Evolutionary conservation across 2,888 invertebrate species (phyloP).

Genomic region (Exephanes ischioxanthus): DNA sequence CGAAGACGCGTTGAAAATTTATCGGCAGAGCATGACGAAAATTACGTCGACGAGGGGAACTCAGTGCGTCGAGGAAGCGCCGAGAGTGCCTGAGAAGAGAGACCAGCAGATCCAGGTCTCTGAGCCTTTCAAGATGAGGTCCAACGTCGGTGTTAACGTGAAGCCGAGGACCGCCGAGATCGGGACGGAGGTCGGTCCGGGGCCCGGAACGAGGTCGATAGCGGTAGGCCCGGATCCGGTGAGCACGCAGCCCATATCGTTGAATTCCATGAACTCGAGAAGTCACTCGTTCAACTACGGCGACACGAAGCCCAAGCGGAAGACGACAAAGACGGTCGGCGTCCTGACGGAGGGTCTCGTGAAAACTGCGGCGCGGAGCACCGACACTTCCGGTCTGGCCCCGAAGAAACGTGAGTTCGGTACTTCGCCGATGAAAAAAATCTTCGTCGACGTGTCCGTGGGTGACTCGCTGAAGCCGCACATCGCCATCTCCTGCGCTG

Average conservation of each 20-base stretch:
- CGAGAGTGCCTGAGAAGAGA: constrained; percentile 69
- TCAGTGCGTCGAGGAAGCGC: constrained; percentile 73
- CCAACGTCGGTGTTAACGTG: constrained; percentile 82
- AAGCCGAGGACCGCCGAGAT: constrained; percentile 82
- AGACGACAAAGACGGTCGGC: constrained; percentile 76
- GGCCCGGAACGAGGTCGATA: constrained; percentile 85
- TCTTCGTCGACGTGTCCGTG: constrained; percentile 85
- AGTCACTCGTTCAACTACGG: constrained; percentile 88
- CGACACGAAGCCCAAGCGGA: constrained; percentile 85
- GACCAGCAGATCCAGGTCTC: constrained; percentile 76
- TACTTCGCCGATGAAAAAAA: constrained; percentile 84
- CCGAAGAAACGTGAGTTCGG: constrained; percentile 80
- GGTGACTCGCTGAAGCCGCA: constrained; percentile 86
- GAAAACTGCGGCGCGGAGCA: constrained; percentile 78
- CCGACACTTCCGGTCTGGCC: constrained; percentile 84
- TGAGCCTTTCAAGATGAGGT: constrained; percentile 77
- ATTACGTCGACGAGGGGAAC: constrained; percentile 71
- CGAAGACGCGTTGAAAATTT: constrained; percentile 76
- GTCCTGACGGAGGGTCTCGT: constrained; percentile 77
- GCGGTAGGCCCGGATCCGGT: constrained; percentile 87
- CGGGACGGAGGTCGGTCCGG: constrained; percentile 81
- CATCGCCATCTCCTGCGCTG: constrained; percentile 85
- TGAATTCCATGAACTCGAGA: constrained; percentile 85
- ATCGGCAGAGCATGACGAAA: constrained; percentile 73
- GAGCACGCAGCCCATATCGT: constrained; percentile 84